Conservation (phyloP, 2,113 vertebrate species). For the Marmota monax region DNA sequence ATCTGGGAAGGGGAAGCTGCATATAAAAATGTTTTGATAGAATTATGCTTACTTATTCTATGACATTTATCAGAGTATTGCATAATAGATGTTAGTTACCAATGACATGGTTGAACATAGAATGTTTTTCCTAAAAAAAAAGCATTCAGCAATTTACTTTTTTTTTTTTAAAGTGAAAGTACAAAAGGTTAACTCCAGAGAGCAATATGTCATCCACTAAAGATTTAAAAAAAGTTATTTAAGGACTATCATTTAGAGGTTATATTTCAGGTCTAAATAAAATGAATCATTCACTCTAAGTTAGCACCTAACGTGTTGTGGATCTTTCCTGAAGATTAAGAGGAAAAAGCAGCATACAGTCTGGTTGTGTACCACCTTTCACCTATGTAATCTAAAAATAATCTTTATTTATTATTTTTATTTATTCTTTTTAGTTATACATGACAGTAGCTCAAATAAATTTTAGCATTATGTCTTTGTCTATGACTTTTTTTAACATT, state of each 20-base stretch:
- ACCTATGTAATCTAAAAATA: slow-evolving; percentile 20
- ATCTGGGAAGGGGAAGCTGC: not conserved
- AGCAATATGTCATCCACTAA: not conserved
- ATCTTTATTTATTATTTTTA: too few relatives aligned
- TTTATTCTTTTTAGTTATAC: too few relatives aligned
- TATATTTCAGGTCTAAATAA: slow-evolving; percentile 48
- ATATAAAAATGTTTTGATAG: slow-evolving; percentile 37
- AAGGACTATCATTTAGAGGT: slow-evolving; percentile 12
- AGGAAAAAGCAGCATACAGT: slow-evolving; percentile 17
- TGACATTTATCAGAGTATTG: slow-evolving; percentile 18
- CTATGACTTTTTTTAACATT: not conserved
- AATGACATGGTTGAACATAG: not conserved
- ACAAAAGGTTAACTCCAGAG: slow-evolving; percentile 37
- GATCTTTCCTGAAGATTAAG: slow-evolving; percentile 39
- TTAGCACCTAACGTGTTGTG: not conserved
- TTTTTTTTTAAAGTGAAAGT: slow-evolving; percentile 24
- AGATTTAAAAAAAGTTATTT: not conserved
- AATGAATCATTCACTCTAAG: slow-evolving; percentile 36
- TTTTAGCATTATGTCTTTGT: not conserved
- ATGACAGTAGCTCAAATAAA: not conserved
- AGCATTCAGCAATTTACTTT: not conserved
- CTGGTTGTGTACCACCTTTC: slow-evolving; percentile 4
- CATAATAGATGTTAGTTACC: not conserved
- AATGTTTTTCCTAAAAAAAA: not conserved
- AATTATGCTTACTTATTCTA: slow-evolving; percentile 22